Percentiles rank a stretch among this genome's conserved stretches.
phyloP scores from a whole-genome alignment of 2,797 vertebrate genomes.

The Ceyx erithaca region DNA sequence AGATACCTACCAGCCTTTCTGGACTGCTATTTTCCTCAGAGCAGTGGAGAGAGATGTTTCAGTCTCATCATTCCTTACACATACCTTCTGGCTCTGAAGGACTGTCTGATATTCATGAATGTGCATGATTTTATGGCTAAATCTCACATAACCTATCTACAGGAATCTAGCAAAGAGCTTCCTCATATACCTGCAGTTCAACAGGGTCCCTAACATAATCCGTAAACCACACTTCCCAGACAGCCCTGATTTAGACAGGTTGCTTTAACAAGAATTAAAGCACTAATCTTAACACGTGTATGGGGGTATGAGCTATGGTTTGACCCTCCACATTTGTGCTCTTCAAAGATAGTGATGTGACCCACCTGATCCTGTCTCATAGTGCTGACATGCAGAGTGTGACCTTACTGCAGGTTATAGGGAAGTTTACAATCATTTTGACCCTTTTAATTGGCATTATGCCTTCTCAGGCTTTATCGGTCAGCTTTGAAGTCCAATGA shows the following conservation, averaged over 20 bases:
- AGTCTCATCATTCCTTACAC: background rate
- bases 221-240: background rate
- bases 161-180: background rate
- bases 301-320: background rate
- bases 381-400: background rate
- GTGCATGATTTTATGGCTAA: background rate
- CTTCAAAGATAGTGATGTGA: background rate
- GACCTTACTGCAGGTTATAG: background rate
- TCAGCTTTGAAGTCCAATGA: slow-evolving; percentile 54
- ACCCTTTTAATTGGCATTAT: background rate
- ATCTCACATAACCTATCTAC: background rate
- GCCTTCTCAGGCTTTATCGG: background rate
- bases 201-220: background rate
- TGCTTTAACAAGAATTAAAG: background rate
- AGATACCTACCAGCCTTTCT: background rate
- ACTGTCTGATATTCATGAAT: background rate
- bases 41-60: background rate
- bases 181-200: background rate
- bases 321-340: background rate
- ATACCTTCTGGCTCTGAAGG: background rate
- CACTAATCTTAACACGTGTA: background rate
- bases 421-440: background rate
- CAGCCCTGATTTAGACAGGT: background rate
- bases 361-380: background rate
- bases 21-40: background rate